phyloP scores from a whole-genome alignment of 2,888 invertebrate genomes.

The Heliconius cydno region DNA sequence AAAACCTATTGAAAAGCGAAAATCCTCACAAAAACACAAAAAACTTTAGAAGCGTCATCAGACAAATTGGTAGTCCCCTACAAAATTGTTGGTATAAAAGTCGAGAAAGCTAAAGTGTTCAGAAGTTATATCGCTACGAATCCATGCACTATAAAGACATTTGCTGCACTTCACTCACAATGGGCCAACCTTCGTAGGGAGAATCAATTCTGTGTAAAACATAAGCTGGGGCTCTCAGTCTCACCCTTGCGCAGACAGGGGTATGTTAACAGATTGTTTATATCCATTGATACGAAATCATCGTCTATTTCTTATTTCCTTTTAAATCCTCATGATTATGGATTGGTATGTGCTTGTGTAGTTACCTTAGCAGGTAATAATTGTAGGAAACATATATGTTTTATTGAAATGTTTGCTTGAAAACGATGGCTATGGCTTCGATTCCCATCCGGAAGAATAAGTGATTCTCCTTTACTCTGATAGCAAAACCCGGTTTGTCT shows the following conservation, averaged over 20 bases:
- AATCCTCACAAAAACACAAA: conserved; percentile 21
- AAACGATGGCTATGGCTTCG: not conserved
- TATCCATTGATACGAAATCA: conserved; percentile 52
- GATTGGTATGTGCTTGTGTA: no score
- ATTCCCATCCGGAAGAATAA: not conserved
- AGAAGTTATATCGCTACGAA: conserved; percentile 40
- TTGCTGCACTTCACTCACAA: conserved; percentile 51
- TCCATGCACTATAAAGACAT: conserved; percentile 44
- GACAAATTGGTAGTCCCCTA: conserved; percentile 48
- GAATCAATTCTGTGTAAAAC: conserved; percentile 71
- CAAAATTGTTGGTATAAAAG: conserved; percentile 31
- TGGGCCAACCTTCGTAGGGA: conserved; percentile 51
- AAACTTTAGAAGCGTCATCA: conserved; percentile 46
- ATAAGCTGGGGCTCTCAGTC: conserved; percentile 53
- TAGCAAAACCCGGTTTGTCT: not conserved
- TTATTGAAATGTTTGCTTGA: no score
- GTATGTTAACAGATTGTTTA: conserved; percentile 50
- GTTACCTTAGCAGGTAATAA: no score
- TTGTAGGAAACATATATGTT: no score
- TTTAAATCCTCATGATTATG: no score
- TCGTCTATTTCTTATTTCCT: not conserved
- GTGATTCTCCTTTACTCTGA: not conserved
- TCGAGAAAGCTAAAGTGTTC: conserved; percentile 45
- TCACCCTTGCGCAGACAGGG: conserved; percentile 52
- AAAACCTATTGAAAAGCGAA: conserved; percentile 12